These are phyloP conservation scores for Anagyrus pseudococci DNA, from an alignment of 2,888 invertebrate species.

Conservation along the genomic window DNA sequence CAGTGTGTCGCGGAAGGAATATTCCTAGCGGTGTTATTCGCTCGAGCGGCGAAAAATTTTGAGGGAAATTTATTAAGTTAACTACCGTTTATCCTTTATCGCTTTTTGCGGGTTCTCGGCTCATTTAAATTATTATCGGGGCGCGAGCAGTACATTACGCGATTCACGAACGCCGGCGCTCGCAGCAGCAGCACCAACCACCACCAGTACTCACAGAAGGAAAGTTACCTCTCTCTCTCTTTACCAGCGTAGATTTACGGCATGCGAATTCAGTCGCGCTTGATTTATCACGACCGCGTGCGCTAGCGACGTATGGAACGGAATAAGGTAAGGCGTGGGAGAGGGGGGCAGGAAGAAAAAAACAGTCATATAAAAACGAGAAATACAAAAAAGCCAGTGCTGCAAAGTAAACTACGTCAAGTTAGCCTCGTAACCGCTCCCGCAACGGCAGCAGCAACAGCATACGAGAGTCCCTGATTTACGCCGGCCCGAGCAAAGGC, in stretches of 20 bases:
- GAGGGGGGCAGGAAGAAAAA: too few species aligned
- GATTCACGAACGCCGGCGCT: constrained; percentile 25
- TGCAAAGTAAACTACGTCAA: too few species aligned
- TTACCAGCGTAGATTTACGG: constrained; percentile 17
- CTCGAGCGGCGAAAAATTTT: constrained; percentile 7
- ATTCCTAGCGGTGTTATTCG: neutral
- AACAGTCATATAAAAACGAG: too few species aligned
- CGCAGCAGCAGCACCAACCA: too few species aligned
- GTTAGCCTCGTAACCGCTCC: too few species aligned
- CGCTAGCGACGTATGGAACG: too few species aligned
- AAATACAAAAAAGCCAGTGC: too few species aligned
- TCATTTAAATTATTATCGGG: constrained; percentile 37
- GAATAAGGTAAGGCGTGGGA: too few species aligned
- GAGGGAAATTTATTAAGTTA: constrained; percentile 34
- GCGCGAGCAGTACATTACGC: constrained; percentile 29
- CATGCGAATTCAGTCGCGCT: constrained; percentile 26
- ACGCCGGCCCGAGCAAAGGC: too few species aligned
- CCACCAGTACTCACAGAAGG: too few species aligned
- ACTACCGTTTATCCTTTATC: constrained; percentile 33
- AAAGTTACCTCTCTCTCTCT: constrained; percentile 3
- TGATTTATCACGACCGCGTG: constrained; percentile 40
- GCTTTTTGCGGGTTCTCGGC: constrained; percentile 12
- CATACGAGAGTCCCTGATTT: constrained; percentile 42
- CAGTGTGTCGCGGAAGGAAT: too few species aligned
- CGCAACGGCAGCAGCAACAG: too few species aligned